Evolutionary conservation across 2,797 vertebrate species (phyloP).

Genomic region (Rhadinocentrus ornatus): DNA sequence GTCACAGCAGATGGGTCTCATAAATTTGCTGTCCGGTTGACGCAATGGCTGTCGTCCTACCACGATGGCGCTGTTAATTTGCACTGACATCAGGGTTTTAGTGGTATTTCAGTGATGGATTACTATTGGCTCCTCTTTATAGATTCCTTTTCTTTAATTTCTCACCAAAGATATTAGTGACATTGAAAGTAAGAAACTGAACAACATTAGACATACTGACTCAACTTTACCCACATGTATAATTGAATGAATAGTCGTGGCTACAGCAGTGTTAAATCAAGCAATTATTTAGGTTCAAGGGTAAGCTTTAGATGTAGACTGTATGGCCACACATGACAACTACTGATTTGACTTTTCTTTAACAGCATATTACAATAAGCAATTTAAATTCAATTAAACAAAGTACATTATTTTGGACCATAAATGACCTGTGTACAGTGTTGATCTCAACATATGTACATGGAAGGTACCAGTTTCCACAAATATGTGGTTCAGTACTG

Average conservation of each 20-base stretch:
- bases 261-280: slow-evolving; percentile 19
- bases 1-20: slow-evolving; percentile 1
- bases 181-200: slow-evolving; percentile 34
- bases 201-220: slow-evolving; percentile 22
- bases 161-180: slow-evolving; percentile 33
- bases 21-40: slow-evolving; percentile 23
- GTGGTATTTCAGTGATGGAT: slow-evolving; percentile 49
- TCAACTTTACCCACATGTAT: slow-evolving; percentile 26
- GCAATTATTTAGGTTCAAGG: slow-evolving; percentile 6
- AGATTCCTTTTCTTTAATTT: slow-evolving; percentile 48
- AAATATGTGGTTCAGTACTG: too few relatives aligned
- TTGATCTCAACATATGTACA: too few relatives aligned
- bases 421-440: too few relatives aligned
- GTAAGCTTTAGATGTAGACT: background rate
- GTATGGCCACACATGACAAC: slow-evolving; percentile 5
- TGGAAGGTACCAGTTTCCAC: too few relatives aligned
- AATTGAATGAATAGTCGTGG: slow-evolving; percentile 11
- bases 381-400: too few relatives aligned
- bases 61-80: slow-evolving; percentile 39
- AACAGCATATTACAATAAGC: background rate
- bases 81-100: slow-evolving; percentile 35
- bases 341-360: background rate
- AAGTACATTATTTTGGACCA: too few relatives aligned
- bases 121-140: slow-evolving; percentile 60
- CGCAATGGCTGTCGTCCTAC: background rate